phyloP scores from a whole-genome alignment of 2,797 vertebrate genomes.

The Pristis pectinata region DNA sequence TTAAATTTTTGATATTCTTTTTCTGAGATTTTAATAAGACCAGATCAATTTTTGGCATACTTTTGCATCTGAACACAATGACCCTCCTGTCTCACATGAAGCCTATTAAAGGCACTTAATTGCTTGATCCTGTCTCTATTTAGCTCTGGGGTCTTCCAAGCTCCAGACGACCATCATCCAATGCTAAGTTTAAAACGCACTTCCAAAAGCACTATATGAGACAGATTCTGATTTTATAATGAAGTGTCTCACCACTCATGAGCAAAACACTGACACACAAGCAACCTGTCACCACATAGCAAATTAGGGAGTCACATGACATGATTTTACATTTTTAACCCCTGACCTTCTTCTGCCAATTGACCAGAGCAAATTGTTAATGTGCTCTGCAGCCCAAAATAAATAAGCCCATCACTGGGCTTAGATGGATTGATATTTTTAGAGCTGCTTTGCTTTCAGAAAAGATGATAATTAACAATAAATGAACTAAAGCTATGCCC shows the following conservation, averaged over 20 bases:
- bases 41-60: slow-evolving; percentile 1
- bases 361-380: neutral
- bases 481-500: neutral
- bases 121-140: neutral
- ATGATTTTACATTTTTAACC: neutral
- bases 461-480: neutral
- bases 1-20: neutral
- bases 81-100: neutral
- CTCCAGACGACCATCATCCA: neutral
- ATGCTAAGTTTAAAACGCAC: neutral
- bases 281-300: neutral
- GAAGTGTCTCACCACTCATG: neutral
- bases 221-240: neutral
- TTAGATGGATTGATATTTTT: neutral
- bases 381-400: neutral
- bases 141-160: neutral
- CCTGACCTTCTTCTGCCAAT: neutral
- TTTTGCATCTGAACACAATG: neutral
- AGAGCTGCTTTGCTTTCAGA: neutral
- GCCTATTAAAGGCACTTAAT: neutral
- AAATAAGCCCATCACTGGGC: neutral
- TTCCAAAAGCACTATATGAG: neutral
- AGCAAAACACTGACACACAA: neutral
- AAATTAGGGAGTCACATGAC: neutral
- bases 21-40: neutral